Base-by-base conservation (phyloP, 64 coral and sea anemone genomes). In the Montipora efflorescens region DNA sequence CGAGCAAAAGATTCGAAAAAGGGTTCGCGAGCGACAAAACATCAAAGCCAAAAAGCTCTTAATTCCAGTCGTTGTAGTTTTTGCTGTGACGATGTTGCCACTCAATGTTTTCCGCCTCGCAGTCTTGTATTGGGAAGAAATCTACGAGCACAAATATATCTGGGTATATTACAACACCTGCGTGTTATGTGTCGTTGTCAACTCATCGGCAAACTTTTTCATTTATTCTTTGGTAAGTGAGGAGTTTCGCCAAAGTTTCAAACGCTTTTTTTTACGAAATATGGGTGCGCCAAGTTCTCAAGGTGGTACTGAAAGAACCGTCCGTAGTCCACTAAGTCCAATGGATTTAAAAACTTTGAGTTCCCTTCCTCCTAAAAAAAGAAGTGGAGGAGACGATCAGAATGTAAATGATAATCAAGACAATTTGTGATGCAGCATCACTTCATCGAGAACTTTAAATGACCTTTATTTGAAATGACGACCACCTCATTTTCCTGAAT, bases 21-120 rank as follows among this genome's bases (percentile, higher is more conserved):
- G 68, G 49, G 69, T 67, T 25, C 86, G 95, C 18, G 67, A 80
- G 49, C 76, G 73, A 67, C 89, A 83, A 61, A 97, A 97, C 36
- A 88, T 76, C 23, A 93, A 88, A 83, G 95, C 95, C 13, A 93
- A 97, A 64, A 87, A 81, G 57, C 89, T 97, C 87, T 94, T 97
- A 51, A 97, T 76, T 2, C 95, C 95, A 5, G 88, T 97, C 8
- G 92, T 97, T 3, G 83, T 97, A 7, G 77, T 91, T 20, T 97
- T 97, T 50, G 81, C 95, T 6, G 69, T 91, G 23, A 81, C 92
- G 4, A 97, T 97, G 92, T 80, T 87, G 0, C 95, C 92, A 10
- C 23, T 94, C 2, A 97, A 97, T 67, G 88, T 93, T 43, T 91
- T 97, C 22, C 95, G 95, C n/a, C 73, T 97, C 18, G 76, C 68